These are phyloP conservation scores for Ditula angustiorana DNA, from an alignment of 2,888 invertebrate genomes.

Conservation along the genomic window DNA sequence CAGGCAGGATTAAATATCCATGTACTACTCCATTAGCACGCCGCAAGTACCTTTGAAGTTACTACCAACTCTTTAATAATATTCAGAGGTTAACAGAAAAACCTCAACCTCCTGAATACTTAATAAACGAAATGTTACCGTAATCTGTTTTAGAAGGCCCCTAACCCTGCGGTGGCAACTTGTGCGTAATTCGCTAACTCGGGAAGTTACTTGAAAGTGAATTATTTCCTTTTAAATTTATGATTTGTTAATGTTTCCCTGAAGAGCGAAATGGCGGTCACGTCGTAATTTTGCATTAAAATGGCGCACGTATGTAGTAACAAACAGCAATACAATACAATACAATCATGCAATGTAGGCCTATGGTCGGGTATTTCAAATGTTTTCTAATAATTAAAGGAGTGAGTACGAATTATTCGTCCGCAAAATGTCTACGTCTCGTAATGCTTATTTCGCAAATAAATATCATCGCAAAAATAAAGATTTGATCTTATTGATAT, in stretches of 20 bases:
- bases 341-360: no score
- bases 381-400: no score
- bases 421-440: no score
- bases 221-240: constrained; percentile 2
- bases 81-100: not conserved
- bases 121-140: constrained; percentile 1
- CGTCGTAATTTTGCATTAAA: no score
- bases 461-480: no score
- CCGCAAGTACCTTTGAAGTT: not conserved
- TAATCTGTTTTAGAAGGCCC: not conserved
- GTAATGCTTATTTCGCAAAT: no score
- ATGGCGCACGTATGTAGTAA: no score
- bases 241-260: not conserved
- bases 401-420: no score
- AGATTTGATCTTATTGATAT: no score
- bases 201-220: not conserved
- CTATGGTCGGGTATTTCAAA: no score
- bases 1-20: not conserved
- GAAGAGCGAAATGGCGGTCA: not conserved
- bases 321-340: no score
- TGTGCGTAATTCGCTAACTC: not conserved
- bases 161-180: not conserved
- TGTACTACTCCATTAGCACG: not conserved
- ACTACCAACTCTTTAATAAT: not conserved
- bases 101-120: constrained; percentile 1